phyloP scores from a whole-genome alignment of 1,140 invertebrate genomes.

The Drosophila repleta region DNA sequence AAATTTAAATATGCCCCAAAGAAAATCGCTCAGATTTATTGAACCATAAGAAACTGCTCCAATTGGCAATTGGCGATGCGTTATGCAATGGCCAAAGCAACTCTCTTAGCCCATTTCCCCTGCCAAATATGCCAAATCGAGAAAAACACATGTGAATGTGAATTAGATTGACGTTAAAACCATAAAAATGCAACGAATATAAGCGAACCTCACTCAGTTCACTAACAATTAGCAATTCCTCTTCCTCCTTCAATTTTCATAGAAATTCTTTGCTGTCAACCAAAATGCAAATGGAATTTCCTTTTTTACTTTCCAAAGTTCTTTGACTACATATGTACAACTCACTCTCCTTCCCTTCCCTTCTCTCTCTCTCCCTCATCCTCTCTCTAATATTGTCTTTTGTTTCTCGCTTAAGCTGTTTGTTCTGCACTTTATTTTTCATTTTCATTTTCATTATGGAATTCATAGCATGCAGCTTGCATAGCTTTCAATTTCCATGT shows the following conservation, averaged over 20 bases:
- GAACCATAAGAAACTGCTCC: constrained; percentile 51
- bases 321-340: constrained; percentile 1
- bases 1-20: constrained; percentile 68
- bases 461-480: constrained; percentile 4
- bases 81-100: constrained; percentile 23
- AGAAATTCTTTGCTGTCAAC: background rate
- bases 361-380: background rate
- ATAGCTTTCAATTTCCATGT: constrained; percentile 17
- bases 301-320: background rate
- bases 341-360: background rate
- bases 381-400: background rate
- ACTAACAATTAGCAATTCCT: background rate
- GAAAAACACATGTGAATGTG: background rate
- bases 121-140: too few relatives aligned
- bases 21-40: constrained; percentile 57
- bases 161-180: background rate
- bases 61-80: constrained; percentile 35
- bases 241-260: too few relatives aligned
- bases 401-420: constrained; percentile 23
- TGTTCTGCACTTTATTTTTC: constrained; percentile 6
- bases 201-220: too few relatives aligned
- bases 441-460: constrained; percentile 23
- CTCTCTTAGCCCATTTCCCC: too few relatives aligned
- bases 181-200: too few relatives aligned
- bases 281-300: constrained; percentile 21